These are phyloP conservation scores for Amphipyra tragopoginis DNA, from an alignment of 2,888 invertebrate genomes.

Conservation along the genomic window DNA sequence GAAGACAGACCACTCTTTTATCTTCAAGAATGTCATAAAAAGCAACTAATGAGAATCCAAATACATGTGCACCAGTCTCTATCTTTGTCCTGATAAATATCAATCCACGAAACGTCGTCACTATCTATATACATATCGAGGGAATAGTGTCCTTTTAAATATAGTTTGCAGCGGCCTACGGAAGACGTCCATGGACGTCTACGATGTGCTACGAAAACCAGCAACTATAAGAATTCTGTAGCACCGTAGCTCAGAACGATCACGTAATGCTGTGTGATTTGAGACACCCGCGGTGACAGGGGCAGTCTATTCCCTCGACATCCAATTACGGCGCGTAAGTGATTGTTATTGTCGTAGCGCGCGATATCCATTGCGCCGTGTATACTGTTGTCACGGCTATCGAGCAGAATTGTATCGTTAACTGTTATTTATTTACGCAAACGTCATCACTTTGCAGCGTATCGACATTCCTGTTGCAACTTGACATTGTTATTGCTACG, in stretches of 20 bases:
- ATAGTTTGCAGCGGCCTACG: too few relatives aligned
- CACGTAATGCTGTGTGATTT: constrained; percentile 10
- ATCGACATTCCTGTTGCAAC: constrained; percentile 12
- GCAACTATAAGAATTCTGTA: background rate
- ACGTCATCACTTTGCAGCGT: constrained; percentile 32
- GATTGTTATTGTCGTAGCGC: constrained; percentile 37
- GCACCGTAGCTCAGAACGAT: background rate
- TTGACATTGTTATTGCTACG: constrained; percentile 21
- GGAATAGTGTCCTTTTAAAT: too few relatives aligned
- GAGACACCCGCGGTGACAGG: constrained; percentile 16
- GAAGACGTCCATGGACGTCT: background rate
- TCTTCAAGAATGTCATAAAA: too few relatives aligned
- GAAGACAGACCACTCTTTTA: too few relatives aligned
- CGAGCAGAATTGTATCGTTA: constrained; percentile 44
- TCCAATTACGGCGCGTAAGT: constrained; percentile 42
- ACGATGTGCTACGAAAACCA: background rate
- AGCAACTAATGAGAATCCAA: too few relatives aligned
- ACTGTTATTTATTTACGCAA: constrained; percentile 38
- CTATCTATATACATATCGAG: too few relatives aligned
- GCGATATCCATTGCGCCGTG: constrained; percentile 12
- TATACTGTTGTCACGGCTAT: constrained; percentile 27
- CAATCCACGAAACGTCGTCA: too few relatives aligned
- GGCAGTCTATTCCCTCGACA: constrained; percentile 17
- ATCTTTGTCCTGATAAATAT: too few relatives aligned
- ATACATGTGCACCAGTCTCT: too few relatives aligned